Conservation (phyloP, 2,888 invertebrate species). For the Volucella zonaria region DNA sequence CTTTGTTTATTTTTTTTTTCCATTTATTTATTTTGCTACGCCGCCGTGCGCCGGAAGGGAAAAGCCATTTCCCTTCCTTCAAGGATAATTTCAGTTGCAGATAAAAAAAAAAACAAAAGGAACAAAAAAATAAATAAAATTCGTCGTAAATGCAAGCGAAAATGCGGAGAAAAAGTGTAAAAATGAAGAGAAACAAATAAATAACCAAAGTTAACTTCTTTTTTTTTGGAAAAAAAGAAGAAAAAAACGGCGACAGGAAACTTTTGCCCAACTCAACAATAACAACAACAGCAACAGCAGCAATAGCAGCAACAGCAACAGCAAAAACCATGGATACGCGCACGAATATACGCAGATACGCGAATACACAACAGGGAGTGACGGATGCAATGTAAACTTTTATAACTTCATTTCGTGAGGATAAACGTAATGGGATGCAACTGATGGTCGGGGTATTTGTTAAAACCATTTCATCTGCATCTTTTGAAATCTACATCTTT, state of each 20-base stretch:
- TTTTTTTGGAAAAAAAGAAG: too few species aligned
- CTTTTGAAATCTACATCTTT: too few species aligned
- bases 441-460: too few species aligned
- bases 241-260: constrained; percentile 21
- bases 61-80: constrained; percentile 25
- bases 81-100: constrained; percentile 45
- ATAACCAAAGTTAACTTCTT: constrained; percentile 20
- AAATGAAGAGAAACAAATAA: constrained; percentile 17
- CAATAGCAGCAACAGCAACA: not conserved
- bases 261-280: not conserved
- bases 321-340: not conserved
- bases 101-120: constrained; percentile 12
- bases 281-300: too few species aligned
- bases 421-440: too few species aligned
- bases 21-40: too few species aligned
- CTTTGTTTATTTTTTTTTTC: not conserved
- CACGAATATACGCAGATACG: constrained; percentile 1
- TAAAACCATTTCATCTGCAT: too few species aligned
- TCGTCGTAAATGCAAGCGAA: not conserved
- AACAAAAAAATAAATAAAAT: not conserved
- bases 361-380: constrained; percentile 3
- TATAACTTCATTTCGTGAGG: constrained; percentile 17
- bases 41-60: not conserved
- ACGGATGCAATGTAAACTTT: constrained; percentile 16
- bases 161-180: not conserved